phyloP scores from a whole-genome alignment of 2,797 vertebrate species.

The Melopsittacus undulatus region DNA sequence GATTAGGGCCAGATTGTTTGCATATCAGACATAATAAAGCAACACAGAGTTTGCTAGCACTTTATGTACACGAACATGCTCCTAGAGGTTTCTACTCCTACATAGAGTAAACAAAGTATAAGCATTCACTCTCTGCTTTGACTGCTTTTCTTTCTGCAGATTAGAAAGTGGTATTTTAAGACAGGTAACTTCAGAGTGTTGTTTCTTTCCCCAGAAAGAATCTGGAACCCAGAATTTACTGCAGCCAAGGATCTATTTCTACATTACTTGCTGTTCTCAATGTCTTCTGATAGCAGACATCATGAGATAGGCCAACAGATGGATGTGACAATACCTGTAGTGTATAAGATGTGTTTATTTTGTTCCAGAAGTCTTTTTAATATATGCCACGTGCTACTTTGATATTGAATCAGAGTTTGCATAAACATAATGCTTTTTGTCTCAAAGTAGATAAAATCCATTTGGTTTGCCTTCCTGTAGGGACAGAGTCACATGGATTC shows the following conservation, averaged over 20 bases:
- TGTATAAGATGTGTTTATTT: background rate
- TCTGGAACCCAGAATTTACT: background rate
- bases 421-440: background rate
- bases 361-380: background rate
- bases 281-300: background rate
- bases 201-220: accelerated
- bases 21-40: background rate
- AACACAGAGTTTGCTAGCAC: background rate
- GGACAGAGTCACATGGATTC: background rate
- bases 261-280: background rate
- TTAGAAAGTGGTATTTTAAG: background rate
- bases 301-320: background rate
- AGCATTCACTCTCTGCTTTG: background rate
- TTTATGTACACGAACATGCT: background rate
- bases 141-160: background rate
- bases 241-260: background rate
- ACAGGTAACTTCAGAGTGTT: background rate
- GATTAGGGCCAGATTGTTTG: background rate
- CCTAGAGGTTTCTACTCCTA: background rate
- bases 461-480: background rate
- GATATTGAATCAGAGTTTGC: background rate
- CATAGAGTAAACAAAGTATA: background rate
- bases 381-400: background rate
- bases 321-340: background rate
- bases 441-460: background rate